Percentiles rank a stretch among this genome's conserved stretches.
Conservation (phyloP, 2,888 invertebrate genomes). For the Agonum fuliginosum region DNA sequence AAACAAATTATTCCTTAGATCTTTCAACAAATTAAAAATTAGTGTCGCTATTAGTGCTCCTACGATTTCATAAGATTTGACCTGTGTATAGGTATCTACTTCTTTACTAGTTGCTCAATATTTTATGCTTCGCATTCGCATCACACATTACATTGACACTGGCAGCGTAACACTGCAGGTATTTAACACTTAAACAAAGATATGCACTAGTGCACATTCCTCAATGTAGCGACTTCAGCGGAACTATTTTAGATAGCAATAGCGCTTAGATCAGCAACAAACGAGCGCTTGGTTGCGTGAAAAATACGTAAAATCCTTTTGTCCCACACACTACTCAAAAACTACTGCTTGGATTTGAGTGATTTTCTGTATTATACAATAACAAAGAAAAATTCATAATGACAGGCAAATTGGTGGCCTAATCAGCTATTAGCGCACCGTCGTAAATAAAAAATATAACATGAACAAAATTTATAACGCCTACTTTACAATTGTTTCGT, state of each 20-base stretch:
- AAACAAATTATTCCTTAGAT: conserved; percentile 2
- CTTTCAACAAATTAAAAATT: conserved; percentile 4
- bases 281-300: neutral
- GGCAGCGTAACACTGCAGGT: neutral
- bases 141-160: neutral
- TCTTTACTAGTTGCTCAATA: conserved; percentile 20
- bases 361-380: too few relatives aligned
- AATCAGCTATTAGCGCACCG: too few relatives aligned
- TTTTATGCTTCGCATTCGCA: neutral
- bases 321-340: too few relatives aligned
- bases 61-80: neutral
- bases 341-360: too few relatives aligned
- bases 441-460: too few relatives aligned
- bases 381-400: too few relatives aligned
- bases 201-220: conserved; percentile 23
- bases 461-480: too few relatives aligned
- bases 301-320: neutral
- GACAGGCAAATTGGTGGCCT: too few relatives aligned
- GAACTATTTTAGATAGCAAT: conserved; percentile 28
- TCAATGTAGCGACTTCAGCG: conserved; percentile 14
- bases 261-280: conserved; percentile 8
- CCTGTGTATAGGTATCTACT: too few relatives aligned
- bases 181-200: conserved; percentile 10
- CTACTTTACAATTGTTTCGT: too few relatives aligned
- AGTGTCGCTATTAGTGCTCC: conserved; percentile 19